These are phyloP conservation scores for Tokudaia tokunoshimensis DNA, from an alignment of 2,797 vertebrate genomes.

Conservation along the genomic window DNA sequence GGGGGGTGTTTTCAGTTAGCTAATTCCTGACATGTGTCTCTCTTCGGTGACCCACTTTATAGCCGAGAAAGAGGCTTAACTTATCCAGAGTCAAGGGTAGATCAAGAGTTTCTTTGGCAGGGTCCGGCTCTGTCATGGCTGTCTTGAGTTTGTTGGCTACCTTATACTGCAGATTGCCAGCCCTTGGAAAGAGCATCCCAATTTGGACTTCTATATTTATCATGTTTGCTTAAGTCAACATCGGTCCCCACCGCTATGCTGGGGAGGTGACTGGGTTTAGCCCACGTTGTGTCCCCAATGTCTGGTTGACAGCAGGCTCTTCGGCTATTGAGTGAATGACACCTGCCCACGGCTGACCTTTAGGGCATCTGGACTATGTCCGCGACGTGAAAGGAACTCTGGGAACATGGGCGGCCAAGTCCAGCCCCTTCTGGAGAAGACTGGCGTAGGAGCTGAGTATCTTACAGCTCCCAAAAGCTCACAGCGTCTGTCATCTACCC, in stretches of 20 bases:
- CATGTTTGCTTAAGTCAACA: background rate
- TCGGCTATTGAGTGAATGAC: background rate
- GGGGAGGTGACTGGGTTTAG: background rate
- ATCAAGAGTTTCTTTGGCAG: background rate
- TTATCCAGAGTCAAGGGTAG: background rate
- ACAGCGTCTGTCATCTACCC: background rate
- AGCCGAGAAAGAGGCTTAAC: background rate
- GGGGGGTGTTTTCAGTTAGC: background rate
- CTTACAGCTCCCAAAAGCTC: background rate
- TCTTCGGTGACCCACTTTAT: background rate
- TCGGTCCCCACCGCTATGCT: background rate
- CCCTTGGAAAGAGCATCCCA: background rate
- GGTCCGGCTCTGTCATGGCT: background rate
- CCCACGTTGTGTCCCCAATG: background rate
- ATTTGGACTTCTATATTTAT: background rate
- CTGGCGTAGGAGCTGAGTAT: background rate
- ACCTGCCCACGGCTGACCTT: background rate
- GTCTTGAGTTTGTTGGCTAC: background rate
- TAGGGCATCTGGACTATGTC: background rate
- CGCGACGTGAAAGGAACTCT: background rate
- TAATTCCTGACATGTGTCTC: background rate
- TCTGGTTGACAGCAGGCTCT: background rate
- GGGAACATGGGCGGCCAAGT: background rate
- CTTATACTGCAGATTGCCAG: rapidly evolving
- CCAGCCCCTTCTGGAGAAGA: background rate